Evolutionary conservation across 2,888 invertebrate species (phyloP), one percentile per base, ranked within the genome.

Genomic region (Syritta pipiens): DNA sequence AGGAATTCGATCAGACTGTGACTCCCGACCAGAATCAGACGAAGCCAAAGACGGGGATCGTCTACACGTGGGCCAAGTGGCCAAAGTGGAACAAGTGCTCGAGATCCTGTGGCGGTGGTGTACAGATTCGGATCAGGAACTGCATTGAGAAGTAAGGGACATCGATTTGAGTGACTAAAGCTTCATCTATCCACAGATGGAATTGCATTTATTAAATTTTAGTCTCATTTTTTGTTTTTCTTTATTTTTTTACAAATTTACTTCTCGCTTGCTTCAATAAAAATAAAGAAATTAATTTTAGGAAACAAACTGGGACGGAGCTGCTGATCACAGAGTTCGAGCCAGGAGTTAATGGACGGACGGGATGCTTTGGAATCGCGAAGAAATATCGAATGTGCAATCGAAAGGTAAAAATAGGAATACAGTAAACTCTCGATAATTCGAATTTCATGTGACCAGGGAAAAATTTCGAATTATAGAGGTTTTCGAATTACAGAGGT

Each of bases 361-460:
- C 87, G 32, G 89, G 93, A 83, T 96, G 95, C 86, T 92, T 93
- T 37, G 95, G 96, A 14, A 90, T 94, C 12, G 92, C 93, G 84
- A 92, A 93, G 85, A 90, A 95, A 65, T 95, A 93, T 89, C 95
- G 95, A 85, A 92, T 95, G 85, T 96, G 96, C 88, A 95, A 95
- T 87, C 93, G 92, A 82, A 92, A 93, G 90, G 95, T 95, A n/a
- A n/a, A n/a, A n/a, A n/a, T n/a, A n/a, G n/a, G n/a, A n/a, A n/a
- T n/a, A n/a, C n/a, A n/a, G n/a, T n/a, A n/a, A n/a, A n/a, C n/a
- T n/a, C n/a, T n/a, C n/a, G n/a, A n/a, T n/a, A n/a, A n/a, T n/a
- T n/a, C n/a, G n/a, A n/a, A n/a, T n/a, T n/a, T n/a, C n/a, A n/a
- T n/a, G n/a, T n/a, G n/a, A n/a, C n/a, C n/a, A n/a, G n/a, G n/a